These are phyloP conservation scores for Pristionchus arcanus DNA, from an alignment of 2,888 invertebrate genomes.

Conservation along the genomic window DNA sequence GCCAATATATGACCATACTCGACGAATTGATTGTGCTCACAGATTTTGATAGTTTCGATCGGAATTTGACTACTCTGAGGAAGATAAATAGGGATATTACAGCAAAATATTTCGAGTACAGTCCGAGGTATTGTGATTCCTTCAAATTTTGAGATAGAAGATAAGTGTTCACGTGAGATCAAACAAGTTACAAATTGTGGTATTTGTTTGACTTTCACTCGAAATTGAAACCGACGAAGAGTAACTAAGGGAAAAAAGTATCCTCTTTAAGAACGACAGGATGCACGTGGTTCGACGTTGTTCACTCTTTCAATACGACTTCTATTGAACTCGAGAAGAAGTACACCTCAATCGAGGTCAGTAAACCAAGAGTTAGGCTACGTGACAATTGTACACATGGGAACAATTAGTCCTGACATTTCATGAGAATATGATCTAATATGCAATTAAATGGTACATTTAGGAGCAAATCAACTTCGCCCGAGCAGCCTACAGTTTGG, in stretches of 20 bases:
- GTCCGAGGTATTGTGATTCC: neutral
- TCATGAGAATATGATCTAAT: too few species aligned
- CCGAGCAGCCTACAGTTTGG: neutral
- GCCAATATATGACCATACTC: neutral
- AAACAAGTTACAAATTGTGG: neutral
- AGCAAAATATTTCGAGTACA: conserved; percentile 21
- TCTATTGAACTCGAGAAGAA: neutral
- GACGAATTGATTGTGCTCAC: conserved; percentile 16
- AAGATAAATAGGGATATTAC: conserved; percentile 11
- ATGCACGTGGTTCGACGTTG: conserved; percentile 48
- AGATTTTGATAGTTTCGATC: conserved; percentile 47
- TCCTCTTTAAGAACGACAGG: conserved; percentile 17
- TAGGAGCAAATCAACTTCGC: neutral
- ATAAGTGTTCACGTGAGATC: neutral
- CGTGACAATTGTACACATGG: neutral
- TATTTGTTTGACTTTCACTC: neutral
- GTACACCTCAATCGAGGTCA: neutral
- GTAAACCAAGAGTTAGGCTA: neutral
- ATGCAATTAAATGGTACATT: neutral
- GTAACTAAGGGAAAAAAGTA: neutral
- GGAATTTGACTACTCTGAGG: conserved; percentile 45
- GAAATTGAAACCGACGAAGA: neutral
- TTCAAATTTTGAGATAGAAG: neutral
- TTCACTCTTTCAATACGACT: conserved; percentile 30
- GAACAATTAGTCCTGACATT: neutral